Base-by-base conservation (phyloP, 2,888 invertebrate species). In the Dromius quadrimaculatus region DNA sequence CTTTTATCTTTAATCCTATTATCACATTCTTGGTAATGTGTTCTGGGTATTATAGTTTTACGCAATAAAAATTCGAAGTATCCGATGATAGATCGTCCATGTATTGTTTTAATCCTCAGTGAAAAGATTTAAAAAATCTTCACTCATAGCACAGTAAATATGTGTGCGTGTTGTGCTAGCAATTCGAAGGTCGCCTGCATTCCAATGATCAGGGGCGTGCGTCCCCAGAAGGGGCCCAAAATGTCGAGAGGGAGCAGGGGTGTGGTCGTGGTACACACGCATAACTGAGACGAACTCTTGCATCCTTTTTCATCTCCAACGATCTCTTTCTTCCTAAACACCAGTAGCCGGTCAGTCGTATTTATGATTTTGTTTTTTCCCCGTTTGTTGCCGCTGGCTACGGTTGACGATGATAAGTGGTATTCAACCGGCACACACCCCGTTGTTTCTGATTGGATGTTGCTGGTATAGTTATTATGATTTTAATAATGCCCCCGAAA, bases 181-280 rank as follows among this genome's bases (percentile, higher is more conserved):
- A 19, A 62, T 28, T 71, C 73, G 78, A 79, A 79, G 79, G 79
- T 76, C 78, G 77, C 75, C 78, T 74, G 76, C 79, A 79, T 79
- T 79, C 79, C 76, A 74, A 20, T 47, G 62, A 36, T 22, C 70
- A 70, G 47, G 38, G 62, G 70, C 70, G 70, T 50, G 22, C 70
- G 62, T 70, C 61, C 50, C 61, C 19, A 61, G 50, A 66, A 57
- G 66, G 66, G 54, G 54, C 66, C 41, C 38, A 54, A 57, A 50
- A 65, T 68, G 66, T 36, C 22, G 66, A 66, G 50, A 66, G 28
- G 43, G 59, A 20, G 43, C 28, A 43, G 68, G 59, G 68, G 68
- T 68, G 68, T 68, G 68, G 59, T 54, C 32, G 59, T 68, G 68
- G 59, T 54, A 20, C 54, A 43, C 32, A 64, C 28, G 64, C 45